Conservation (phyloP, 2,888 invertebrate species). For the Hartigia nigra region DNA sequence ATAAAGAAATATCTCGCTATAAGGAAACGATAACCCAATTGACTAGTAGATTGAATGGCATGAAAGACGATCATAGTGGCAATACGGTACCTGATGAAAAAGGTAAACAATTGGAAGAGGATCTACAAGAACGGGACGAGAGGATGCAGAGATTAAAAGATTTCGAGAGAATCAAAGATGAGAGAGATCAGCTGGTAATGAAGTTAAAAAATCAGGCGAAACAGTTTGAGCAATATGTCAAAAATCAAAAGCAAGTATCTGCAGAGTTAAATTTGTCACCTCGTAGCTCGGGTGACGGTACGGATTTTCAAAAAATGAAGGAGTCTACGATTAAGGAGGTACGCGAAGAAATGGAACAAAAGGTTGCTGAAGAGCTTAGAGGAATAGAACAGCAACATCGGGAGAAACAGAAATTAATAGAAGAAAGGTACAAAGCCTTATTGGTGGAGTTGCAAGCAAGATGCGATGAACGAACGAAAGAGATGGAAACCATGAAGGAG, state of each 20-base stretch:
- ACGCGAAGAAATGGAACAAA: conserved; percentile 76
- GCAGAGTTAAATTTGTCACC: conserved; percentile 54
- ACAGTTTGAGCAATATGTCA: conserved; percentile 74
- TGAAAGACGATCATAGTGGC: conserved; percentile 40
- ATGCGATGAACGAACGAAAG: conserved; percentile 69
- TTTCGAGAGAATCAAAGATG: conserved; percentile 64
- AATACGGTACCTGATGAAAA: conserved; percentile 43
- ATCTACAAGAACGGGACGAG: conserved; percentile 48
- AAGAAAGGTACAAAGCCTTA: conserved; percentile 67
- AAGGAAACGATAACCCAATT: conserved; percentile 48
- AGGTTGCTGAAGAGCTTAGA: conserved; percentile 73
- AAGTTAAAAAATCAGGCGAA: conserved; percentile 74
- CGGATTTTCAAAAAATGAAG: conserved; percentile 65
- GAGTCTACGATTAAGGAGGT: conserved; percentile 71
- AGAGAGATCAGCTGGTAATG: conserved; percentile 71
- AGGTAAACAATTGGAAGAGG: conserved; percentile 51
- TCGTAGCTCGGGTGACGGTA: conserved; percentile 43
- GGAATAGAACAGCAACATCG: conserved; percentile 70
- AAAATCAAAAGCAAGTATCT: conserved; percentile 67
- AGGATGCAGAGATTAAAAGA: conserved; percentile 47
- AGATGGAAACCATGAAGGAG: conserved; percentile 69
- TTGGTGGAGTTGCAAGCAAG: conserved; percentile 68
- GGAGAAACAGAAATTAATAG: conserved; percentile 67
- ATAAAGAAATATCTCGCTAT: conserved; percentile 47
- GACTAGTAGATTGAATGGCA: conserved; percentile 34